Conservation (phyloP, 2,113 vertebrate species). For the Lutjanus erythropterus region DNA sequence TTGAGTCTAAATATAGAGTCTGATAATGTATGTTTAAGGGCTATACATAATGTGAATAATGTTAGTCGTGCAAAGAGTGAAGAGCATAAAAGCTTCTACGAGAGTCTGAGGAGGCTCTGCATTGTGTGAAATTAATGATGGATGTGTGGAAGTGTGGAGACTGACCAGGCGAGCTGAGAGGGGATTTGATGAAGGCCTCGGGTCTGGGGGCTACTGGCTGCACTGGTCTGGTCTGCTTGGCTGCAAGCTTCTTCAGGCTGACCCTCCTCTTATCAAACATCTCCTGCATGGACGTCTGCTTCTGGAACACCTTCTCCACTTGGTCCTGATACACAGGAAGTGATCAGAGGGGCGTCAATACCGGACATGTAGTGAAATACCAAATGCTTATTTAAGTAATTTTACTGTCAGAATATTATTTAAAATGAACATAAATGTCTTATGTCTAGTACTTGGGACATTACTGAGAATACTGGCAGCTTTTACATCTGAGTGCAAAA, state of each 20-base stretch:
- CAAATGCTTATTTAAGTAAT: background rate
- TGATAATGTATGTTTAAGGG: background rate
- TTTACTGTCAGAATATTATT: background rate
- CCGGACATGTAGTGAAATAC: background rate
- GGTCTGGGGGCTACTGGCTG: constrained; percentile 98
- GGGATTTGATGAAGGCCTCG: constrained; percentile 92
- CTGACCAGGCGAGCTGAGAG: constrained; percentile 89
- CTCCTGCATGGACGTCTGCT: constrained; percentile 93
- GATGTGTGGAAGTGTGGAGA: background rate
- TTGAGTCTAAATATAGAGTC: background rate
- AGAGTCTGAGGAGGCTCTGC: background rate
- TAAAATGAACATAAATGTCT: background rate
- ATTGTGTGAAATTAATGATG: background rate
- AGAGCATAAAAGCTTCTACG: background rate
- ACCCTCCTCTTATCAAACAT: constrained; percentile 96
- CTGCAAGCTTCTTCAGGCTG: constrained; percentile 96
- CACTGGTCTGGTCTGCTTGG: constrained; percentile 95
- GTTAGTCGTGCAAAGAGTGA: background rate
- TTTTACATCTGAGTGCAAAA: background rate
- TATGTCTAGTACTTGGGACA: background rate
- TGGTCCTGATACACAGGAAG: constrained; percentile 86
- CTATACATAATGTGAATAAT: background rate
- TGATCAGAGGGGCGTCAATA: background rate
- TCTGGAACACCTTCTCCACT: constrained; percentile 93
- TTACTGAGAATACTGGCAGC: background rate